Evolutionary conservation across 1,140 invertebrate species (phyloP).

Genomic region (Anthonomus grandis): DNA sequence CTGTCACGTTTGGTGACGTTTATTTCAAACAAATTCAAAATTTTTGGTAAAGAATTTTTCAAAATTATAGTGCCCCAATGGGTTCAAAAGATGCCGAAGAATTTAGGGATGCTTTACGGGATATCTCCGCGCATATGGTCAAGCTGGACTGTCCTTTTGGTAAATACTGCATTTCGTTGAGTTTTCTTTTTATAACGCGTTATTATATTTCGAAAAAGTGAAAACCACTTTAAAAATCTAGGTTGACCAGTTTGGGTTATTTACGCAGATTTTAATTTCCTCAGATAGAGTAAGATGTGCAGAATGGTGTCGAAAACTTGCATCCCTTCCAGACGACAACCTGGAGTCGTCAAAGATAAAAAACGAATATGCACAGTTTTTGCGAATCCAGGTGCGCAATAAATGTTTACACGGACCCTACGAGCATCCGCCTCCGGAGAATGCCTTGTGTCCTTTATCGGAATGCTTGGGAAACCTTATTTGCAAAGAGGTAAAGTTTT

Average conservation of each 20-base stretch:
- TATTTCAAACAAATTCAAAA: neutral
- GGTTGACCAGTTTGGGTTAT: neutral
- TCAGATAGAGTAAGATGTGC: conserved; percentile 52
- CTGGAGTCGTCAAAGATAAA: conserved; percentile 49
- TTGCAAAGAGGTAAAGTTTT: conserved; percentile 33
- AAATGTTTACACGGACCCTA: conserved; percentile 51
- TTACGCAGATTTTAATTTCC: conserved; percentile 5
- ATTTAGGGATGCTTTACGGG: conserved; percentile 42
- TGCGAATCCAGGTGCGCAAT: conserved; percentile 51
- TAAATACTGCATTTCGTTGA: conserved; percentile 19
- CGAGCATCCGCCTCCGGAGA: conserved; percentile 41
- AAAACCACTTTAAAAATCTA: neutral
- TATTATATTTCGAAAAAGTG: neutral
- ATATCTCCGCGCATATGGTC: conserved; percentile 42
- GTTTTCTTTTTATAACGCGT: neutral
- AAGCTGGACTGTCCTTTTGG: conserved; percentile 43
- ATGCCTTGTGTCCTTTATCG: conserved; percentile 43
- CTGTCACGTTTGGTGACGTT: too few species aligned
- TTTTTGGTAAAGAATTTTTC: conserved; percentile 9
- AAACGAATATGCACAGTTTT: conserved; percentile 53
- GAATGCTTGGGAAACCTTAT: conserved; percentile 49
- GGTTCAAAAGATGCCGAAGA: conserved; percentile 42
- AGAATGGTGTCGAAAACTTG: conserved; percentile 51
- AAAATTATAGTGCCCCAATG: conserved; percentile 29
- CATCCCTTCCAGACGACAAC: conserved; percentile 46